Percentiles rank a stretch among this genome's conserved stretches.
These are phyloP conservation scores for Cranoglanis bouderius DNA, from an alignment of 2,113 vertebrate species.

Conservation along the genomic window DNA sequence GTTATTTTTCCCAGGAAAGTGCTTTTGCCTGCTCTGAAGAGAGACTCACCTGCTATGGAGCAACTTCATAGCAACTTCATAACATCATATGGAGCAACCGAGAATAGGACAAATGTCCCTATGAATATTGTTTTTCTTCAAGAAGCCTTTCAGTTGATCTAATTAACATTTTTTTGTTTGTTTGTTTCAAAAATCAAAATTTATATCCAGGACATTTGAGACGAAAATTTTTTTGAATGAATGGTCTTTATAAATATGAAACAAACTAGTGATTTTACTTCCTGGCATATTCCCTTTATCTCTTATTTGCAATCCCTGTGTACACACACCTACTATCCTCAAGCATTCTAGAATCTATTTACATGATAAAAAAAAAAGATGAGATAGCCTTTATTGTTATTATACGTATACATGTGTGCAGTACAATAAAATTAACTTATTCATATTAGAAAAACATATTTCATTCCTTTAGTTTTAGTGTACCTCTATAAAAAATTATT, in stretches of 20 bases:
- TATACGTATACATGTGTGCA: neutral
- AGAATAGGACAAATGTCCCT: neutral
- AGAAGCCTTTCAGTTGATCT: neutral
- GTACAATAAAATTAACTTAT: neutral
- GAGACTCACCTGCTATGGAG: conserved; percentile 5
- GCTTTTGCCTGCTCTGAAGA: conserved; percentile 20
- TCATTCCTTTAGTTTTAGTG: no score
- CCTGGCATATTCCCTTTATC: neutral
- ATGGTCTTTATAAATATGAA: neutral
- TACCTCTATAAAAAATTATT: neutral
- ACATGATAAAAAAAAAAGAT: neutral
- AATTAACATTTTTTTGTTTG: no score
- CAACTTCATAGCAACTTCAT: neutral
- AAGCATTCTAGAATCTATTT: neutral
- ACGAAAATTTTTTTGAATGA: neutral
- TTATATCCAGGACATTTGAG: no score
- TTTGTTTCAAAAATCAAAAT: neutral
- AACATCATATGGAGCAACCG: no score
- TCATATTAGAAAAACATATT: neutral
- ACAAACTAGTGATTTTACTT: neutral
- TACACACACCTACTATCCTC: neutral
- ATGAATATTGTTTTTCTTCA: neutral
- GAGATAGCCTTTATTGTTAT: neutral
- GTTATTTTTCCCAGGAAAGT: conserved; percentile 52
- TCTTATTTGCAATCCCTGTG: neutral